Base-by-base conservation (phyloP, 2,113 vertebrate genomes). In the Nesogale talazaci region DNA sequence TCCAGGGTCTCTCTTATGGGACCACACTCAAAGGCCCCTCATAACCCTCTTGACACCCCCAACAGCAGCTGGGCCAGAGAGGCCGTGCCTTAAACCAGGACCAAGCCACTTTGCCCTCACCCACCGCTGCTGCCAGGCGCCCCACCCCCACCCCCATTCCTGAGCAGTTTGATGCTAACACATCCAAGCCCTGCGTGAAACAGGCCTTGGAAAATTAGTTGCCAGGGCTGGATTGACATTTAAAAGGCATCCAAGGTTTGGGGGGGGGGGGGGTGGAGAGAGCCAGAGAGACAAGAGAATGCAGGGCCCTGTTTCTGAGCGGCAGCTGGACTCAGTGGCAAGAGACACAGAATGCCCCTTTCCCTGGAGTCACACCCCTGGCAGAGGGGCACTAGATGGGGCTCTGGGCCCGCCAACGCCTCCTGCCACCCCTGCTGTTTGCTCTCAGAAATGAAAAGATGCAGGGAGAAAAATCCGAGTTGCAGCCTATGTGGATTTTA, bases 401-500 rank as follows among this genome's bases (percentile, higher is more conserved):
- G 76, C 59, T 86, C 23, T 2, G 31, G 83, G 27, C 29, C 67
- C 3, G 34, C 72, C 61, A 3, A 27, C 63, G 56, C 79, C 97
- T 94, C 92, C 96, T 95, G 83, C 97, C 80, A 59, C 77, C 69
- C 31, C 87, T 3, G 36, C 84, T 20, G 46, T 78, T 93, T 95
- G 36, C 90, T 95, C 89, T 95, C 56, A 90, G 94, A 97, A 95
- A 95, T 92, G 94, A 93, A 93, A 96, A 97, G 96, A 96, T 95
- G 91, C 72, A 65, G 95, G 93, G 93, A 96, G 93, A 94, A 90
- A 72, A 70, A 93, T 94, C 96, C 96, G 94, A 97, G 96, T 95
- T 94, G 78, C 94, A 93, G 95, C 95, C 61, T 90, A 84, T 78
- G 84, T 97, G 97, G 96, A 97, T 98, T 97, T 96, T 97, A 95